Base-by-base conservation (phyloP, 2,113 vertebrate species). In the Corythornis cristatus region DNA sequence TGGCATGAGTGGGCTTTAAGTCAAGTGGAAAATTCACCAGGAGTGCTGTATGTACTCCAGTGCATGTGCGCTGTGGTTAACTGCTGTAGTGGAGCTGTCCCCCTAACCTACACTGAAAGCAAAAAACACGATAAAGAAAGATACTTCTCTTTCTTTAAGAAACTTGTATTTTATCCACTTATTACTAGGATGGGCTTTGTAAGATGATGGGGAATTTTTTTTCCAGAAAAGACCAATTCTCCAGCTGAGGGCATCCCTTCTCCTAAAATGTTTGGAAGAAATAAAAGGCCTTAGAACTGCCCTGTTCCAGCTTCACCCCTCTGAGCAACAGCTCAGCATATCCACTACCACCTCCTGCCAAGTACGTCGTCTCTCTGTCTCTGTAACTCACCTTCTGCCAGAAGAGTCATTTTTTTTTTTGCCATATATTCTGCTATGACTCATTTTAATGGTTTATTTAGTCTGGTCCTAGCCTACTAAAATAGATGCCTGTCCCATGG, bases 211-310 rank as follows among this genome's bases (percentile, higher is more conserved):
- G 28, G 13, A 48, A 68, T 79, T 31, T n/a, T 87, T 50, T 68
- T 89, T 66, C 25, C 6, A 56, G 54, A 91, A 37, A 45, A 80
- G 72, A 56, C 26, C 8, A 31, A 0, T 35, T 70, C 67, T 89
- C 91, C 91, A 94, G 71, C 54, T 83, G 91, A 95, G 86, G 87
- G 83, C 91, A 96, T 85, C 87, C 23, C 71, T 29, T 48, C 60
- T 93, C 91, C 75, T 92, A 73, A 83, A 90, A 86, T 60, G 37
- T 33, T 15, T 74, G 79, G 51, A 74, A 80, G 84, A 85, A 87
- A 66, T 56, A 22, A 74, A 56, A 74, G 6, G 18, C 77, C 81
- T 89, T 42, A 57, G 7, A 57, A 61, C 0, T 1, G 50, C 20
- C 42, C 29, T 31, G 14, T 53, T 86, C 57, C 71, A 93, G 20